These are phyloP conservation scores for Cyclophora punctaria DNA, from an alignment of 2,888 invertebrate species.

Conservation along the genomic window DNA sequence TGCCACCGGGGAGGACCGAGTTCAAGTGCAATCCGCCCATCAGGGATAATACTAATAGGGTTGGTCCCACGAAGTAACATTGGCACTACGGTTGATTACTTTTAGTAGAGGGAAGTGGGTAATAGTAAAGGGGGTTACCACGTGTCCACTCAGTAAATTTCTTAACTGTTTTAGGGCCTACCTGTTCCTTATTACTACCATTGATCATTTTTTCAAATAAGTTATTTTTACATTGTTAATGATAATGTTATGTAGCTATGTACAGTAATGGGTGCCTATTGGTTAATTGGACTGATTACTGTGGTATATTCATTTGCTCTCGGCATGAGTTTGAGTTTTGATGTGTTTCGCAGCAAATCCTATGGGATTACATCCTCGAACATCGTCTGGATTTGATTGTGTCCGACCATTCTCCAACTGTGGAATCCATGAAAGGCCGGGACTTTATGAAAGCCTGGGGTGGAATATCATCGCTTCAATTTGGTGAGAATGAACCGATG, in stretches of 20 bases:
- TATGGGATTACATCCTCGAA: conserved; percentile 75
- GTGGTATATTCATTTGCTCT: no score
- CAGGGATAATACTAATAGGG: conserved; percentile 71
- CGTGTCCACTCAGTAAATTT: no score
- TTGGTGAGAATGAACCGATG: conserved; percentile 63
- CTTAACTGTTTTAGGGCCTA: no score
- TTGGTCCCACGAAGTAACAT: conserved; percentile 18
- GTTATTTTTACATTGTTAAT: no score
- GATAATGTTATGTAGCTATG: no score
- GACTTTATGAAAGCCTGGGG: conserved; percentile 80
- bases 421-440: conserved; percentile 72
- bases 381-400: conserved; percentile 73
- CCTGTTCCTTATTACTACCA: no score
- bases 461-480: conserved; percentile 80
- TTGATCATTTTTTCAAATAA: no score
- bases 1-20: conserved; percentile 76
- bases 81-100: neutral
- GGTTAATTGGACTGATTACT: no score
- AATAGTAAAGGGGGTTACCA: no score
- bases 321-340: no score
- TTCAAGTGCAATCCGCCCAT: conserved; percentile 82
- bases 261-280: no score
- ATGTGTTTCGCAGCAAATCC: conserved; percentile 43
- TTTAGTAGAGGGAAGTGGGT: conserved; percentile 1
- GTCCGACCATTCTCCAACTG: conserved; percentile 79